phyloP scores from a whole-genome alignment of 1,140 invertebrate species.

The Sycophila sp. region DNA sequence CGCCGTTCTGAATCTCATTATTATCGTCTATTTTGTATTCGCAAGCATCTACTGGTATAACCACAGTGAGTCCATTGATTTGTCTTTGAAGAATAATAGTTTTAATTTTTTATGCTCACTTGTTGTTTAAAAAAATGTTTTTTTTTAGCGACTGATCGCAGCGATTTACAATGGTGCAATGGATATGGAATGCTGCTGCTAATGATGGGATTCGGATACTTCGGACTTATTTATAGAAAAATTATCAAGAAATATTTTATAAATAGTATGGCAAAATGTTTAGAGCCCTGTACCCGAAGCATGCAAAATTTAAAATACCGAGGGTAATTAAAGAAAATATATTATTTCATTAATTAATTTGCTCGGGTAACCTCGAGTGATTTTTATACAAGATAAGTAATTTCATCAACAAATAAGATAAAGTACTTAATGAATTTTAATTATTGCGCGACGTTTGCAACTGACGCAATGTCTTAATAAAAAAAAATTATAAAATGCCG shows the following conservation, averaged over 20 bases:
- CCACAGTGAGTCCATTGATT: not conserved
- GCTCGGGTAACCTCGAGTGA: too few species aligned
- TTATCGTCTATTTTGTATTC: conserved; percentile 24
- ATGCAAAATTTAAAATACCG: conserved; percentile 2
- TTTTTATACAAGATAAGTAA: too few species aligned
- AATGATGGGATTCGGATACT: conserved; percentile 72
- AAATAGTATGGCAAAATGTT: conserved; percentile 47
- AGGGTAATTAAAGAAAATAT: conserved; percentile 33
- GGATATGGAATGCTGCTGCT: conserved; percentile 81
- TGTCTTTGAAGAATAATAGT: not conserved
- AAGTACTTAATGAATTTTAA: not conserved
- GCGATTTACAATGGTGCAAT: conserved; percentile 68
- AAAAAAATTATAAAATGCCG: too few species aligned
- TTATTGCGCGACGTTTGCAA: too few species aligned
- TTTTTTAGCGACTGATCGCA: conserved; percentile 49
- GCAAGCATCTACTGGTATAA: conserved; percentile 21
- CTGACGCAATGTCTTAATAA: too few species aligned
- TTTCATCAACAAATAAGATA: not conserved
- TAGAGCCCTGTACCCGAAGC: conserved; percentile 3
- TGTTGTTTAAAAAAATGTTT: not conserved
- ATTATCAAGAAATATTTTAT: conserved; percentile 72
- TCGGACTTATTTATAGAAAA: conserved; percentile 73
- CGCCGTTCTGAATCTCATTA: conserved; percentile 11
- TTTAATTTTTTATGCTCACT: not conserved
- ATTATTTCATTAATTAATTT: not conserved